phyloP scores from a whole-genome alignment of 1,140 invertebrate species.

The Gonatopus flavifemur region DNA sequence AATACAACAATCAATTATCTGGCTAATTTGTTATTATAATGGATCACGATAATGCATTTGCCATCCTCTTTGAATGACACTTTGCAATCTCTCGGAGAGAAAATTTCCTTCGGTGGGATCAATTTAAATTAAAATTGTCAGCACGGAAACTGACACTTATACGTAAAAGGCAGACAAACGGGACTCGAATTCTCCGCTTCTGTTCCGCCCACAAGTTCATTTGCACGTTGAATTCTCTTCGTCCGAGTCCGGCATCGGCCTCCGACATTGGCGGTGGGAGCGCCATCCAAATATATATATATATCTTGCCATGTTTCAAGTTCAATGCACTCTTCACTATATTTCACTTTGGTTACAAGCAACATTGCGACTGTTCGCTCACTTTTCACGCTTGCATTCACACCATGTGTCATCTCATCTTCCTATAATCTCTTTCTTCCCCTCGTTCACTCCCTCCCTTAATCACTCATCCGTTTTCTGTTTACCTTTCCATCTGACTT shows the following conservation, averaged over 20 bases:
- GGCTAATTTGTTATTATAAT: no score
- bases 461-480: neutral
- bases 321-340: conserved; percentile 26
- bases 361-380: neutral
- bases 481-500: neutral
- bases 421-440: neutral
- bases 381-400: neutral
- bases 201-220: conserved; percentile 28
- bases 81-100: no score
- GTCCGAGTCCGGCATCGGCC: no score
- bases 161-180: no score
- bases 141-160: conserved; percentile 42
- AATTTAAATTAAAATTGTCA: conserved; percentile 37
- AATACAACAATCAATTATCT: no score
- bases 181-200: conserved; percentile 23
- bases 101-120: no score
- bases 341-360: neutral
- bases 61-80: no score
- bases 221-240: conserved; percentile 40
- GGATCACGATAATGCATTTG: no score
- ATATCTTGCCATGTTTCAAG: conserved; percentile 25
- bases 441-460: neutral
- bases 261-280: neutral
- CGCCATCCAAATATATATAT: conserved; percentile 33
- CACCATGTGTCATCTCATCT: neutral